These are phyloP conservation scores for Orthosia cruda DNA, from an alignment of 2,888 invertebrate genomes.

Conservation along the genomic window DNA sequence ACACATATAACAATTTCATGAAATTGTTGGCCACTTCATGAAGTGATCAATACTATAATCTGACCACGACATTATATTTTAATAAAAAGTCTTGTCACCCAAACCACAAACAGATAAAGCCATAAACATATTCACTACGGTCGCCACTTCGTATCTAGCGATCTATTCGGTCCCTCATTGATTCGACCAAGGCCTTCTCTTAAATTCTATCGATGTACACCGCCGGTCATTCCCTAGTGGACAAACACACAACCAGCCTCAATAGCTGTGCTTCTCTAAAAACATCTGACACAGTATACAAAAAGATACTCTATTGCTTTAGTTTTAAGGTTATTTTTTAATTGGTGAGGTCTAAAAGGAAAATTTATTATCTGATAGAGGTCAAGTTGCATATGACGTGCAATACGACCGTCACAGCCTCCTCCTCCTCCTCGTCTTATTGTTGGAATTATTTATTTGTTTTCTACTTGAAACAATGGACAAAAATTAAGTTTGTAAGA, in stretches of 20 bases:
- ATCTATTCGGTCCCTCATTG: slow-evolving; percentile 35
- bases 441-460: slow-evolving; percentile 80
- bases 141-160: slow-evolving; percentile 35
- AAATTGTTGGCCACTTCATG: too few relatives aligned
- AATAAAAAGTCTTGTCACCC: not conserved
- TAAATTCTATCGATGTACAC: slow-evolving; percentile 46
- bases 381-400: slow-evolving; percentile 75
- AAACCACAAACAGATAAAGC: not conserved
- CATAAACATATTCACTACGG: slow-evolving; percentile 7
- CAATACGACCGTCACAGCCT: slow-evolving; percentile 71
- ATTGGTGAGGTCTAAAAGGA: slow-evolving; percentile 10
- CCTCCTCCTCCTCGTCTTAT: slow-evolving; percentile 78
- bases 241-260: slow-evolving; percentile 50
- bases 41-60: too few relatives aligned
- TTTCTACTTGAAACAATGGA: slow-evolving; percentile 63
- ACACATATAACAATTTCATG: too few relatives aligned
- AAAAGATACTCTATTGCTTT: not conserved
- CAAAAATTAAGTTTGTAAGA: slow-evolving; percentile 35
- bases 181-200: slow-evolving; percentile 13
- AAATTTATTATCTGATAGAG: slow-evolving; percentile 56
- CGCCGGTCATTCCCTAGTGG: slow-evolving; percentile 48
- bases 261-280: slow-evolving; percentile 60
- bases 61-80: too few relatives aligned
- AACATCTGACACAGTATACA: slow-evolving; percentile 20
- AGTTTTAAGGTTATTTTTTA: slow-evolving; percentile 21